These are phyloP conservation scores for Actinia tenebrosa DNA, from an alignment of 64 coral and sea anemone genomes.

Conservation along the genomic window DNA sequence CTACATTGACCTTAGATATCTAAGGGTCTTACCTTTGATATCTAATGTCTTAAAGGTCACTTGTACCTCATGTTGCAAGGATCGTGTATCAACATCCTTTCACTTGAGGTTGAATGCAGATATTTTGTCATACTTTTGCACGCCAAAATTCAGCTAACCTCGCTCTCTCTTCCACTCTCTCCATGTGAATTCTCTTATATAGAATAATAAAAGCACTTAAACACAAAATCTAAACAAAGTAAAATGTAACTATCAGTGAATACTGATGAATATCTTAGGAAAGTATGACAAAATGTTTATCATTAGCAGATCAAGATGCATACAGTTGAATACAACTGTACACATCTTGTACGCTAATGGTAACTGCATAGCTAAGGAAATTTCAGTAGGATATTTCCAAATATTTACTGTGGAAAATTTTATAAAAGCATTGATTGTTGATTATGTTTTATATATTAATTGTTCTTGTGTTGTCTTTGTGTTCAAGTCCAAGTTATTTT, in stretches of 20 bases:
- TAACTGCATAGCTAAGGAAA: neutral
- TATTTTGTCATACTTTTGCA: constrained; percentile 7
- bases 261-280: neutral
- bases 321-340: neutral
- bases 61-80: neutral
- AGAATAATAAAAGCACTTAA: neutral
- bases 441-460: neutral
- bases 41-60: neutral
- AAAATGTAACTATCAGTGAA: neutral
- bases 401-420: neutral
- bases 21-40: too few relatives aligned
- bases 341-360: neutral
- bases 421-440: neutral
- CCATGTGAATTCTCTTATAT: neutral
- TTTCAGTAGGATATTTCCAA: constrained; percentile 4
- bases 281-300: constrained; percentile 9
- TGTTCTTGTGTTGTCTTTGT: neutral
- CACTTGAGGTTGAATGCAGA: neutral
- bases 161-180: neutral
- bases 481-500: too few relatives aligned
- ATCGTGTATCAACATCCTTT: neutral
- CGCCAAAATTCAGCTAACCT: neutral
- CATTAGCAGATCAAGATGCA: neutral
- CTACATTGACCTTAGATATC: neutral
- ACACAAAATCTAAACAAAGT: neutral